Percentiles rank a stretch among this genome's conserved stretches.
These are phyloP conservation scores for Meda fulgida DNA, from an alignment of 2,797 vertebrate genomes.

Conservation along the genomic window DNA sequence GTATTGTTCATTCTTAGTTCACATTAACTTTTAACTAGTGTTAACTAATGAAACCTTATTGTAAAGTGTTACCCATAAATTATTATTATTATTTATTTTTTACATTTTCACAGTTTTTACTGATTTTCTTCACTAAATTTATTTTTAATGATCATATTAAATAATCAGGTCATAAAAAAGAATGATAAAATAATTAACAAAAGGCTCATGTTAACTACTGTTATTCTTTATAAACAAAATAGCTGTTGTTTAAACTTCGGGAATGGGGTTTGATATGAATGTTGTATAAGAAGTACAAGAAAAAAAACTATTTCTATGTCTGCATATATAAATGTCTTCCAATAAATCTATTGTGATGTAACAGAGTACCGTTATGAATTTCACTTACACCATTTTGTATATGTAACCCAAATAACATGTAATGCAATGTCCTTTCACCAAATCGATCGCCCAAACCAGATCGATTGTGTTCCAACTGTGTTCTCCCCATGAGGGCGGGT, in stretches of 20 bases:
- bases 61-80: too few species aligned
- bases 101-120: too few species aligned
- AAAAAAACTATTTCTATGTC: background rate
- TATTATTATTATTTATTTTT: too few species aligned
- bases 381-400: background rate
- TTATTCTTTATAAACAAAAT: conserved; percentile 1
- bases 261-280: too few species aligned
- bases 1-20: too few species aligned
- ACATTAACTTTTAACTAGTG: too few species aligned
- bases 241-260: background rate
- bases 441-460: conserved; percentile 10
- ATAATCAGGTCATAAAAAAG: background rate
- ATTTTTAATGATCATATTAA: background rate
- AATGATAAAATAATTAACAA: background rate
- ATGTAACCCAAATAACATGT: background rate
- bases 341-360: background rate
- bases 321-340: background rate
- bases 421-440: conserved; percentile 27
- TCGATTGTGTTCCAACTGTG: conserved; percentile 66
- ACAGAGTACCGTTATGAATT: background rate
- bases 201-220: background rate
- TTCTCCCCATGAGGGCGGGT: conserved; percentile 58
- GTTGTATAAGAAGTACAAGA: background rate
- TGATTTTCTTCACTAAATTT: too few species aligned
- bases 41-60: too few species aligned